A percentile compares a stretch with the other conserved stretches of the same genome.
Conservation (phyloP, 2,113 vertebrate genomes). For the Callopanchax toddi region DNA sequence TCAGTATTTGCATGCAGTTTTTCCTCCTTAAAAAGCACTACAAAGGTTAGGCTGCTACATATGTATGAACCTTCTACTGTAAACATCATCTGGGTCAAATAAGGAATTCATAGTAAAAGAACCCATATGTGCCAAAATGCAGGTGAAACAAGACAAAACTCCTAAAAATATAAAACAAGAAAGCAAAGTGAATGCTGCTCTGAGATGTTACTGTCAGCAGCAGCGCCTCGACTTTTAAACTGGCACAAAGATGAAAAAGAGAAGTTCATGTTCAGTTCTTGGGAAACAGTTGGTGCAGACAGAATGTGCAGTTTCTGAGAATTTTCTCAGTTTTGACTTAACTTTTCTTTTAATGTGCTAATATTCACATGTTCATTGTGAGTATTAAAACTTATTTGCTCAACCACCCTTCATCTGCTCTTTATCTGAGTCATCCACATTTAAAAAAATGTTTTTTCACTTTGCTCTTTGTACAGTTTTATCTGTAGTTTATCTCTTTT, state of each 20-base stretch:
- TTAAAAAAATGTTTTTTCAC: no score
- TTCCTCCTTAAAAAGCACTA: no score
- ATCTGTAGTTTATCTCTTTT: conserved; percentile 31
- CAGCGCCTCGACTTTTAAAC: neutral
- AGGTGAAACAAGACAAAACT: no score
- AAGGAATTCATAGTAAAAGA: neutral
- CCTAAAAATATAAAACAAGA: neutral
- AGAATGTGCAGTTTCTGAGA: neutral
- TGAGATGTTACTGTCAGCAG: neutral
- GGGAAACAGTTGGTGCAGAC: neutral
- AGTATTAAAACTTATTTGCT: no score
- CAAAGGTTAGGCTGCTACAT: neutral
- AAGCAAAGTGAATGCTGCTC: neutral
- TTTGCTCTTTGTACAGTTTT: conserved; percentile 25
- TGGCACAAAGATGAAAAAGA: neutral
- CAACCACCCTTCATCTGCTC: neutral
- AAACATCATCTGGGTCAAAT: neutral
- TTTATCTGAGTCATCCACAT: conserved; percentile 1
- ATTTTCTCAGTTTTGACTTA: neutral
- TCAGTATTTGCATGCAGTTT: no score
- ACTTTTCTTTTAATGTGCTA: neutral
- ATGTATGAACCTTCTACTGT: neutral
- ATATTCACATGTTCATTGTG: neutral
- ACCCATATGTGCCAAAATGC: no score
- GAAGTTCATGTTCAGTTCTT: neutral